Evolutionary conservation across 2,113 vertebrate genomes (phyloP), one percentile per base, ranked within the genome.

Genomic region (Scytalopus superciliaris): DNA sequence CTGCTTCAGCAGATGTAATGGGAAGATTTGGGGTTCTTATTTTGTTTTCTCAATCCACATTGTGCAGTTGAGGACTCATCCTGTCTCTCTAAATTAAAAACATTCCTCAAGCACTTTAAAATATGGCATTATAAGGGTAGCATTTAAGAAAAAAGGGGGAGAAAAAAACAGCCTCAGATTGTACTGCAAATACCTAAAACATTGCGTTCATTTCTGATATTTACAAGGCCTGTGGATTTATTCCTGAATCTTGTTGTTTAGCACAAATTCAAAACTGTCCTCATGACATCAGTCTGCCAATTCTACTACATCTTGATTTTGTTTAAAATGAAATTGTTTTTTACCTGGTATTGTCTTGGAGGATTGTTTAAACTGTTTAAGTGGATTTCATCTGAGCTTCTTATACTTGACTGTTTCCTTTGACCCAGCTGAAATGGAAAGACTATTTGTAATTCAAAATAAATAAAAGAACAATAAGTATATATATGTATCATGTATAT

Each of bases 331-430:
- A 70, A 77, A 74, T 17, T 49, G 11, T 0, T 33, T 78, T 98
- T 98, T 98, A 99, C 99, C 98, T 99, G 99, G 84, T 99, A 99
- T 77, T 87, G 98, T 88, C 98, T 98, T 87, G 98, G 98, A 95
- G 96, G 98, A 56, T 98, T 98, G 87, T 76, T 98, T 92, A 98
- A 97, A 95, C 97, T 98, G 63, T 98, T 98, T 92, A 98, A 95
- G 60, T 97, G 98, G 47, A 98, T 97, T 95, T 98, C 98, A 97
- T 98, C 96, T 14, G 98, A 97, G 47, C 97, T 97, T 87, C 98
- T 98, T 95, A 97, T 96, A 88, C 98, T 98, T 40, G 97, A 97
- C 40, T 98, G 97, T 27, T 98, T 98, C 68, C 98, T 98, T 75
- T 98, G 98, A 40, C 94, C 98, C 76, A 99, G 90, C 99, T 99